These are phyloP conservation scores for Leucophenga maculata DNA, from an alignment of 2,888 invertebrate genomes.

Conservation along the genomic window DNA sequence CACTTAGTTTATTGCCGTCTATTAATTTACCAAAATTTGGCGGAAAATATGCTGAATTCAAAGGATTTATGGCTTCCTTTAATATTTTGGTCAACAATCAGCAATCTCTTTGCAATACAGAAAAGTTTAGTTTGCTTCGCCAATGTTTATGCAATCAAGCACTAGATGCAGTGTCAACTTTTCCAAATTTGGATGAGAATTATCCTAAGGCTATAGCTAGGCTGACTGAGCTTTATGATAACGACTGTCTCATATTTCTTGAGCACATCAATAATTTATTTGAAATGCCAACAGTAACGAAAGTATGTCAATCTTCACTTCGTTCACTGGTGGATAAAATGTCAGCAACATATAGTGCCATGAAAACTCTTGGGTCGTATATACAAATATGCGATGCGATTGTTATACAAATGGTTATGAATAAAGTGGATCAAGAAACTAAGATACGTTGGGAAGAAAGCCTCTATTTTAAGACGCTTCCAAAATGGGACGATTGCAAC, in stretches of 20 bases:
- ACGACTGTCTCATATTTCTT: neutral
- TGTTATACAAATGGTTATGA: neutral
- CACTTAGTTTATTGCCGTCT: too few species aligned
- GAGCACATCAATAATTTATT: neutral
- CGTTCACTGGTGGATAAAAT: neutral
- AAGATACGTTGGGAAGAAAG: neutral
- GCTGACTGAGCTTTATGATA: neutral
- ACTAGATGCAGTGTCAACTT: neutral
- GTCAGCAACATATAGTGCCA: neutral
- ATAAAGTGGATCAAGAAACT: neutral
- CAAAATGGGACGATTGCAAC: neutral
- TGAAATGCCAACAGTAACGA: neutral
- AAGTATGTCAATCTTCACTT: neutral
- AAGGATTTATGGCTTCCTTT: too few species aligned
- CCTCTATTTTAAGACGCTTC: neutral
- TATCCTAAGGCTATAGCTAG: neutral
- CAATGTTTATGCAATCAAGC: too few species aligned
- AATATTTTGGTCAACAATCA: too few species aligned
- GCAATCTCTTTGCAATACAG: too few species aligned
- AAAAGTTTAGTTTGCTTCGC: too few species aligned
- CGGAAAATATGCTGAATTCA: too few species aligned
- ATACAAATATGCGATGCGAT: neutral
- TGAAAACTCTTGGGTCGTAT: neutral
- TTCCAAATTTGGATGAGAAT: neutral
- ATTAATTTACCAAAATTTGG: too few species aligned